A percentile compares a stretch with the other conserved stretches of the same genome.
These are phyloP conservation scores for Papilio machaon DNA, from an alignment of 1,140 invertebrate species.

Conservation along the genomic window DNA sequence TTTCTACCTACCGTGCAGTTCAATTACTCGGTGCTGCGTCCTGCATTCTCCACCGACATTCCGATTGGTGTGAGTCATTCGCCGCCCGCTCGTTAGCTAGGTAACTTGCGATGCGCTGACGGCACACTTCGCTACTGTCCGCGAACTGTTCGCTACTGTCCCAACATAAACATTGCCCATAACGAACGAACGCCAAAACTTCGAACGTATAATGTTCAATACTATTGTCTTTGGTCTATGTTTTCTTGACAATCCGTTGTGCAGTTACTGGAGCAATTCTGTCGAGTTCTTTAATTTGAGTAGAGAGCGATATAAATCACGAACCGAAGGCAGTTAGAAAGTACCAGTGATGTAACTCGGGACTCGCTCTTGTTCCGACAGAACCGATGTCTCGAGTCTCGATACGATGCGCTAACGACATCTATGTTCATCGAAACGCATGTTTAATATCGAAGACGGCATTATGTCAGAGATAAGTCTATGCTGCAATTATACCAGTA, in stretches of 20 bases:
- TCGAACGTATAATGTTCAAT: not conserved
- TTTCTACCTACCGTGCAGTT: slow-evolving; percentile 54
- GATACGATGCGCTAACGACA: slow-evolving; percentile 15
- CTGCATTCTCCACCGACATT: slow-evolving; percentile 72
- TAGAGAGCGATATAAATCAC: slow-evolving; percentile 64
- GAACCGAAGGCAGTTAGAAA: slow-evolving; percentile 61
- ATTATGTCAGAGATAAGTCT: slow-evolving; percentile 35
- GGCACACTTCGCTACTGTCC: not conserved
- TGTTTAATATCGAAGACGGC: slow-evolving; percentile 27
- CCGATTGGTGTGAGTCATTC: slow-evolving; percentile 67
- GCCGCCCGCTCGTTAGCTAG: slow-evolving; percentile 49
- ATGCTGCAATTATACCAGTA: slow-evolving; percentile 35
- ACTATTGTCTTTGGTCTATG: not conserved
- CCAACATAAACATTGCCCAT: not conserved
- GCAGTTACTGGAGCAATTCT: slow-evolving; percentile 24
- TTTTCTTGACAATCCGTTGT: not conserved
- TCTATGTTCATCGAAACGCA: slow-evolving; percentile 28
- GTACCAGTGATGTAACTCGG: slow-evolving; percentile 60
- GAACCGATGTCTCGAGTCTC: slow-evolving; percentile 11
- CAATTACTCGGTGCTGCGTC: slow-evolving; percentile 61
- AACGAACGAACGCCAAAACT: not conserved
- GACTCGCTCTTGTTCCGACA: slow-evolving; percentile 11
- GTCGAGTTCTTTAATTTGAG: slow-evolving; percentile 62
- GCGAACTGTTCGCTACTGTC: not conserved
- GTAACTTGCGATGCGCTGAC: slow-evolving; percentile 29